A percentile compares a stretch with the other conserved stretches of the same genome.
These are phyloP conservation scores for Plumapathes pennacea DNA, from an alignment of 92 coral and sea anemone genomes.

Conservation along the genomic window DNA sequence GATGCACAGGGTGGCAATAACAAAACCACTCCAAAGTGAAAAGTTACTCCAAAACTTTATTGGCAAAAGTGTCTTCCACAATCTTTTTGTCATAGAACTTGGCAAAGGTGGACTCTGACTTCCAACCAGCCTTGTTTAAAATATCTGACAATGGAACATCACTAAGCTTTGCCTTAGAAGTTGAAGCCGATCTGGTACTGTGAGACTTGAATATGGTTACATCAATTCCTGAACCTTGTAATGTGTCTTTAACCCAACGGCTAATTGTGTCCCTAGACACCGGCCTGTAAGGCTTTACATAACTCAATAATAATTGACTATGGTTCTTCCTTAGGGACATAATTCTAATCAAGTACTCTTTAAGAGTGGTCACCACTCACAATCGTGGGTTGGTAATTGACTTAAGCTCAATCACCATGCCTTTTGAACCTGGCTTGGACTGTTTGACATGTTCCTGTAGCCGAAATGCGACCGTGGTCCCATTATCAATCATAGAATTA, in stretches of 20 bases:
- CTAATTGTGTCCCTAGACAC: conserved; percentile 4
- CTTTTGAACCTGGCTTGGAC: neutral
- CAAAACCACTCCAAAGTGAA: neutral
- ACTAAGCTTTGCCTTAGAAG: neutral
- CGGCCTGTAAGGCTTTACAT: neutral
- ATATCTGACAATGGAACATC: neutral
- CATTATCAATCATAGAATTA: neutral
- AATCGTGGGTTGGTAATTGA: neutral
- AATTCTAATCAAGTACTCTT: neutral
- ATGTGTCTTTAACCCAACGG: neutral
- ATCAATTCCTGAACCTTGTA: conserved; percentile 4
- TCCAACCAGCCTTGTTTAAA: conserved; percentile 2
- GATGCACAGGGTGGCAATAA: neutral
- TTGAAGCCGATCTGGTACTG: conserved; percentile 24
- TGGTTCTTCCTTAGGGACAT: neutral
- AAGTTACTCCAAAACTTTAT: neutral
- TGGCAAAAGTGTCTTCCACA: neutral
- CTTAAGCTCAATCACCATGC: neutral
- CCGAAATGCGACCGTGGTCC: neutral
- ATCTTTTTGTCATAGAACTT: no score
- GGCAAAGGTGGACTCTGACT: conserved; percentile 1
- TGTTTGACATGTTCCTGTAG: neutral
- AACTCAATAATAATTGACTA: conserved; percentile 1
- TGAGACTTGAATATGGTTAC: conserved; percentile 1
- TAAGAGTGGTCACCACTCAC: neutral